Percentiles rank a stretch among this genome's conserved stretches.
Conservation (phyloP, 30 jellyfish, hydroid and myxozoan species). For the Catostylus mosaicus region DNA sequence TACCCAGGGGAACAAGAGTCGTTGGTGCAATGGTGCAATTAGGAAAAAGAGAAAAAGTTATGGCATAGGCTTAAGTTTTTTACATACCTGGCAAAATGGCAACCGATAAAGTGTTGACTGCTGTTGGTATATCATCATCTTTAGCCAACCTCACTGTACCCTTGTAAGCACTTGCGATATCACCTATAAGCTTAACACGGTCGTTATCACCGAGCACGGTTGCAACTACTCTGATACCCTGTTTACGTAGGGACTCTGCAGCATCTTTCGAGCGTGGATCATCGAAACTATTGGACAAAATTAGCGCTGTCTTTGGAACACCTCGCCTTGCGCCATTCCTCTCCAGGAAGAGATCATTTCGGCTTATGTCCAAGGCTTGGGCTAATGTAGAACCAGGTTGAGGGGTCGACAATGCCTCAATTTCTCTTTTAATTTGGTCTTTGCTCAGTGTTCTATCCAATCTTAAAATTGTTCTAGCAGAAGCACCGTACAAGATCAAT, state of each 20-base stretch:
- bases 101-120: background rate
- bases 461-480: background rate
- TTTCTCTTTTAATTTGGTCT: background rate
- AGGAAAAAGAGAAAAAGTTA: too few relatives aligned
- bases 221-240: background rate
- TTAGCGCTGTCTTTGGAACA: conserved; percentile 11
- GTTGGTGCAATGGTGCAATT: too few relatives aligned
- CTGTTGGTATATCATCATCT: background rate
- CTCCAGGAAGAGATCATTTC: background rate
- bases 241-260: background rate
- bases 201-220: background rate
- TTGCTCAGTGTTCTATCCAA: background rate
- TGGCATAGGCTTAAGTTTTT: too few relatives aligned
- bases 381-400: background rate
- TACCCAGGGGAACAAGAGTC: too few relatives aligned
- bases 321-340: conserved; percentile 35
- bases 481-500: conserved; percentile 13
- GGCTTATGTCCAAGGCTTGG: background rate
- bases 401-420: background rate
- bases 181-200: background rate
- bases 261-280: background rate
- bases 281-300: background rate
- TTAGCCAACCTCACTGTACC: background rate
- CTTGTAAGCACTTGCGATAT: background rate
- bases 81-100: conserved; percentile 10